Conservation (phyloP, 2,888 invertebrate genomes). For the Axea sp. region DNA sequence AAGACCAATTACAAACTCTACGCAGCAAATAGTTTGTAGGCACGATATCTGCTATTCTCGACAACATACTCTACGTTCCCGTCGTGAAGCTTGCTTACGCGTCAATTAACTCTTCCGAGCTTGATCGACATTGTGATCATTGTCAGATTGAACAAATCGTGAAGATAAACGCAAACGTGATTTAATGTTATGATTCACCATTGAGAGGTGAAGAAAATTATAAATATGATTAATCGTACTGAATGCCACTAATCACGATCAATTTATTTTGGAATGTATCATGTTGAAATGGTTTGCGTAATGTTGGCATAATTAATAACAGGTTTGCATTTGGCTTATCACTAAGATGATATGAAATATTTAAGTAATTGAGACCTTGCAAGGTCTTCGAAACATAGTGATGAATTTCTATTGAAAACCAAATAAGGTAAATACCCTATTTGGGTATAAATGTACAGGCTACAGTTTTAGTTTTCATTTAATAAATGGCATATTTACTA, state of each 20-base stretch:
- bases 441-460: too few relatives aligned
- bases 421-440: too few relatives aligned
- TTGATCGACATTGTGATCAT: constrained; percentile 54
- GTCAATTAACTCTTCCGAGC: constrained; percentile 56
- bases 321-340: constrained; percentile 18
- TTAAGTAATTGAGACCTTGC: not conserved
- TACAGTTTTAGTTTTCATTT: too few relatives aligned
- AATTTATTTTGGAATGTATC: constrained; percentile 22
- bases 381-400: not conserved
- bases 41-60: constrained; percentile 69
- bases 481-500: too few relatives aligned
- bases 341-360: constrained; percentile 2
- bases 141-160: constrained; percentile 50
- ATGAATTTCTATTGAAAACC: too few relatives aligned
- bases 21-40: constrained; percentile 76
- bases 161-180: constrained; percentile 36
- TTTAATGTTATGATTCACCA: constrained; percentile 30
- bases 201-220: constrained; percentile 22
- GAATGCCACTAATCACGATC: constrained; percentile 6
- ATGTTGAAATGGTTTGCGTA: constrained; percentile 8
- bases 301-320: constrained; percentile 23
- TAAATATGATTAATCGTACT: constrained; percentile 35
- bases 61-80: constrained; percentile 58
- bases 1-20: constrained; percentile 78
- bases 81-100: constrained; percentile 54